These are phyloP conservation scores for Spea hammondii DNA, from an alignment of 2,797 vertebrate genomes.

Conservation along the genomic window DNA sequence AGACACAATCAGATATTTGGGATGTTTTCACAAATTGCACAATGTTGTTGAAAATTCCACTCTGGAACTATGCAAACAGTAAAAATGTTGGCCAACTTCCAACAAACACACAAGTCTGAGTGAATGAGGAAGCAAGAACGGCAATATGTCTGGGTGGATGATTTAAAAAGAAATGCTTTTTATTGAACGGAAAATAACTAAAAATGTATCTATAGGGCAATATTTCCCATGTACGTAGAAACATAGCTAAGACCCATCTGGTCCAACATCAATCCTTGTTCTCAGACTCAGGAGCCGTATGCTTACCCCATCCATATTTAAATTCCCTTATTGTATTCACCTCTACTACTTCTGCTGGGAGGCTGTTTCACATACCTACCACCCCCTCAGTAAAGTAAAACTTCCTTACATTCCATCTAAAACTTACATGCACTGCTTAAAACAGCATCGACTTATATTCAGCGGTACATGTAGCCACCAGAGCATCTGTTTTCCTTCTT, in stretches of 20 bases:
- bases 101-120: constrained; percentile 63
- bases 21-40: constrained; percentile 70
- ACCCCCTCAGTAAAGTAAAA: too few species aligned
- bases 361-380: too few species aligned
- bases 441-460: not conserved
- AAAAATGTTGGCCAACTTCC: constrained; percentile 65
- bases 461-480: constrained; percentile 7
- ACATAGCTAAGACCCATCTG: too few species aligned
- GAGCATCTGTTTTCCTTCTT: constrained; percentile 44
- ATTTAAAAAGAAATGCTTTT: constrained; percentile 54
- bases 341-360: too few species aligned
- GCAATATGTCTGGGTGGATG: constrained; percentile 36
- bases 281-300: too few species aligned
- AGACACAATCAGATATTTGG: constrained; percentile 60
- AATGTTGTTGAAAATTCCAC: constrained; percentile 68
- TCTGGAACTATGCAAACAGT: constrained; percentile 62
- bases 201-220: constrained; percentile 22
- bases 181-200: constrained; percentile 6
- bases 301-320: too few species aligned
- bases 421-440: too few species aligned
- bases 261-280: too few species aligned
- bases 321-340: too few species aligned
- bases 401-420: too few species aligned
- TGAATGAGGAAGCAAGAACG: constrained; percentile 47
- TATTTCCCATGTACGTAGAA: not conserved